Evolutionary conservation across 1,140 invertebrate genomes (phyloP).

Genomic region (Choristoneura fumiferana): DNA sequence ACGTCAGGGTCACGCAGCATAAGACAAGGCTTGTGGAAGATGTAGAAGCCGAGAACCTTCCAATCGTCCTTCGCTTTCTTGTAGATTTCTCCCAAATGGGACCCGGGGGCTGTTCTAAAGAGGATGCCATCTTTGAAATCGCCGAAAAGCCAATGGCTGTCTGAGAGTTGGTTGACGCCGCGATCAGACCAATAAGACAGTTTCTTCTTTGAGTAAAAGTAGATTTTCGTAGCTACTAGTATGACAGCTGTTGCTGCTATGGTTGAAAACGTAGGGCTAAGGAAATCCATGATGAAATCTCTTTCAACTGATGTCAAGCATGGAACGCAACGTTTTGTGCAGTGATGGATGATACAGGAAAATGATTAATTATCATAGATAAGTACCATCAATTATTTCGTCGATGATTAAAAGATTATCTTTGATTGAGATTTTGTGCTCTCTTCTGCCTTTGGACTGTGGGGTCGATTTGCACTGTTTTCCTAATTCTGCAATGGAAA

Average conservation of each 20-base stretch:
- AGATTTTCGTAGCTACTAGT: not conserved
- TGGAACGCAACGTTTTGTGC: too few relatives aligned
- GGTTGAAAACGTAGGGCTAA: not conserved
- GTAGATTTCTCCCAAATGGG: constrained; percentile 25
- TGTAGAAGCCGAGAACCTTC: constrained; percentile 28
- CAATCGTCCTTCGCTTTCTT: constrained; percentile 10
- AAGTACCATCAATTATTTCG: too few relatives aligned
- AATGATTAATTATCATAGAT: too few relatives aligned
- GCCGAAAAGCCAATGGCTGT: constrained; percentile 24
- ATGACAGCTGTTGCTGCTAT: not conserved
- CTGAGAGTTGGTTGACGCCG: constrained; percentile 19
- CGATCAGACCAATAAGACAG: constrained; percentile 26
- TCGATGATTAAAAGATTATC: too few relatives aligned
- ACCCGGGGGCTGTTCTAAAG: constrained; percentile 28
- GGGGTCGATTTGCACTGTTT: too few relatives aligned
- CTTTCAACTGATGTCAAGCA: too few relatives aligned
- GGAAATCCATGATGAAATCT: not conserved
- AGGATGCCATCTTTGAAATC: constrained; percentile 31
- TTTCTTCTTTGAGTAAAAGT: constrained; percentile 23
- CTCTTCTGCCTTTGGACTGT: too few relatives aligned
- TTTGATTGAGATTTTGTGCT: too few relatives aligned
- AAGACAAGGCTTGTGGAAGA: constrained; percentile 46
- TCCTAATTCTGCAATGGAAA: too few relatives aligned
- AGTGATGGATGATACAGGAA: too few relatives aligned
- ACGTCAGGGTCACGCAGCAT: constrained; percentile 47